phyloP scores from a whole-genome alignment of 2,797 vertebrate genomes.

The Notolepis coatsorum region DNA sequence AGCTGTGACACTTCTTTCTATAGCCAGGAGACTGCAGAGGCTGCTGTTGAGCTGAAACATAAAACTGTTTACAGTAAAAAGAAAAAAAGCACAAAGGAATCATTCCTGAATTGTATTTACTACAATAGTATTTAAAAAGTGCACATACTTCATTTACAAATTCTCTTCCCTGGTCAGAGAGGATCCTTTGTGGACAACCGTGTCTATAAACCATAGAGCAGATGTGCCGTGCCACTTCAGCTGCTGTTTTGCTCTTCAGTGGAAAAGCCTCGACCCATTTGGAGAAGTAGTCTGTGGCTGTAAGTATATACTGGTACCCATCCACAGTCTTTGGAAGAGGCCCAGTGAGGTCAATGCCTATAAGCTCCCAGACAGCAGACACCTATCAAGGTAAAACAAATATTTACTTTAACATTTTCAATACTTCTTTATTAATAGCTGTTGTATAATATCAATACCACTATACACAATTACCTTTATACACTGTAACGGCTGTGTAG shows the following conservation, averaged over 20 bases:
- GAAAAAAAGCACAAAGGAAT: no score
- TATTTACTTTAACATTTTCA: background rate
- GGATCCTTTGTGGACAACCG: background rate
- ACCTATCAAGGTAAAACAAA: slow-evolving; percentile 9
- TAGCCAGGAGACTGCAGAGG: background rate
- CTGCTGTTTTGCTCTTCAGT: slow-evolving; percentile 11
- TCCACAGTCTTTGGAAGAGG: slow-evolving; percentile 15
- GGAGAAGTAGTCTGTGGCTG: slow-evolving; percentile 26
- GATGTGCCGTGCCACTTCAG: background rate
- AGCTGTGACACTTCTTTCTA: slow-evolving; percentile 4
- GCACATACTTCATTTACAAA: slow-evolving; percentile 8
- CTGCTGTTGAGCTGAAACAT: slow-evolving; percentile 1
- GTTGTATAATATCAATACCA: no score
- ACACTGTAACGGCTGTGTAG: slow-evolving; percentile 13
- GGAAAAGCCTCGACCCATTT: slow-evolving; percentile 35
- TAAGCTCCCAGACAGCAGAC: slow-evolving; percentile 24
- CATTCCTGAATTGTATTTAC: no score
- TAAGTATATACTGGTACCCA: slow-evolving; percentile 24
- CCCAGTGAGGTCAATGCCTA: slow-evolving; percentile 23
- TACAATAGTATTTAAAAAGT: background rate
- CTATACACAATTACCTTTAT: slow-evolving; percentile 14
- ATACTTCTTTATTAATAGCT: no score
- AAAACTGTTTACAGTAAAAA: no score
- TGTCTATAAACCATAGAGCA: slow-evolving; percentile 7
- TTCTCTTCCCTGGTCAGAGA: slow-evolving; percentile 5